Evolutionary conservation across 2,888 invertebrate species (phyloP).

Genomic region (Sinotaia quadrata): DNA sequence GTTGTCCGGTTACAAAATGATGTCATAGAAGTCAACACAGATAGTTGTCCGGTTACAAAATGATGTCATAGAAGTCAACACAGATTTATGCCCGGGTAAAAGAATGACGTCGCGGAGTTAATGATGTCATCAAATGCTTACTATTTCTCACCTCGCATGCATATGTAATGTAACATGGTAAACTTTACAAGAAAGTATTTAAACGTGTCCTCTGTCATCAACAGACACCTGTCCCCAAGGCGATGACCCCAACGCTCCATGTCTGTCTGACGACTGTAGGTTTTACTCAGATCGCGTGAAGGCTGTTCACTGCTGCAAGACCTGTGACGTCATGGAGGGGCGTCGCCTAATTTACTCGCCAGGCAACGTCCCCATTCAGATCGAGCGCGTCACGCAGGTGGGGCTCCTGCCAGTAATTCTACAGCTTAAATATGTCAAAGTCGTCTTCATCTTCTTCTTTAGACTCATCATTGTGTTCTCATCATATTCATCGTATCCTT

Average conservation of each 20-base stretch:
- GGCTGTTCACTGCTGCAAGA: slow-evolving; percentile 36
- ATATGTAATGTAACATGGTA: not conserved
- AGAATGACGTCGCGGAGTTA: too few species aligned
- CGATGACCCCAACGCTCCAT: slow-evolving; percentile 30
- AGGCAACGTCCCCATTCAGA: slow-evolving; percentile 9
- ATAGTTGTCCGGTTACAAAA: too few species aligned
- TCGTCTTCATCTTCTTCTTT: too few species aligned
- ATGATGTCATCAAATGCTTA: too few species aligned
- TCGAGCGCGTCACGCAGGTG: too few species aligned
- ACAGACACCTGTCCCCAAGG: slow-evolving; percentile 40
- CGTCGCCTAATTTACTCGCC: slow-evolving; percentile 17
- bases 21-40: not conserved
- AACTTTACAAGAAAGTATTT: not conserved
- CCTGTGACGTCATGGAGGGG: slow-evolving; percentile 23
- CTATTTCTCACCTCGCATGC: not conserved
- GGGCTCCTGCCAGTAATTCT: too few species aligned
- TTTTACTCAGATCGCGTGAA: slow-evolving; percentile 23
- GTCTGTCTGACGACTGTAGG: slow-evolving; percentile 32
- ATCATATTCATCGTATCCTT: too few species aligned
- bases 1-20: too few species aligned
- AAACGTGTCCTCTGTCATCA: not conserved
- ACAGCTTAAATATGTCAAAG: too few species aligned
- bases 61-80: not conserved
- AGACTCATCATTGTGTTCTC: too few species aligned
- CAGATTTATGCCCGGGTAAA: too few species aligned